phyloP scores from a whole-genome alignment of 2,797 vertebrate species.

The Spinus pinus region DNA sequence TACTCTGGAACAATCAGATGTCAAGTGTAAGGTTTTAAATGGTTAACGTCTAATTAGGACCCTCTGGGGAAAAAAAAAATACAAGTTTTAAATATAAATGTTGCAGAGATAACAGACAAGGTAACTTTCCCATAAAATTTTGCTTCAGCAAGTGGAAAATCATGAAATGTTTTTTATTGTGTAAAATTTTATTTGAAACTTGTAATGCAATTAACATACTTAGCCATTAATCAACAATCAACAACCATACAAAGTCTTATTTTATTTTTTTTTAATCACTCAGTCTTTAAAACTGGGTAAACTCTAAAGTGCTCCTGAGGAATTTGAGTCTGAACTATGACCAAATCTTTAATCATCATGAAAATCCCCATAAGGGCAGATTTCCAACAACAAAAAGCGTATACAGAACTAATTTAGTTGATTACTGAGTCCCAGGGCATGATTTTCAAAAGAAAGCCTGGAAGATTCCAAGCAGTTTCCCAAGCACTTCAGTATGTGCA shows the following conservation, averaged over 20 bases:
- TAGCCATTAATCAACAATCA: not conserved
- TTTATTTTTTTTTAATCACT: not conserved
- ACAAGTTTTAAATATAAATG: not conserved
- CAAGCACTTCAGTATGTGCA: not conserved
- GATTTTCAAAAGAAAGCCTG: constrained; percentile 4
- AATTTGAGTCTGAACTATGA: constrained; percentile 31
- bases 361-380: not conserved
- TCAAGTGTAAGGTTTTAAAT: not conserved
- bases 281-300: not conserved
- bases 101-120: not conserved
- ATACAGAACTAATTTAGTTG: not conserved
- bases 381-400: not conserved
- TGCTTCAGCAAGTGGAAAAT: not conserved
- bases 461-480: not conserved
- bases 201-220: constrained; percentile 13
- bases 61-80: not conserved
- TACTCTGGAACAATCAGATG: not conserved
- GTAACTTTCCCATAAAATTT: not conserved
- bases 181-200: constrained; percentile 32
- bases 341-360: constrained; percentile 18
- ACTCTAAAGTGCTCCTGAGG: not conserved
- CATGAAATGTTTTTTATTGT: not conserved
- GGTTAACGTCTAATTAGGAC: not conserved
- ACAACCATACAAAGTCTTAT: not conserved
- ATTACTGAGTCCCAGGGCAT: not conserved